phyloP scores from a whole-genome alignment of 2,113 vertebrate species.

The human region DNA sequence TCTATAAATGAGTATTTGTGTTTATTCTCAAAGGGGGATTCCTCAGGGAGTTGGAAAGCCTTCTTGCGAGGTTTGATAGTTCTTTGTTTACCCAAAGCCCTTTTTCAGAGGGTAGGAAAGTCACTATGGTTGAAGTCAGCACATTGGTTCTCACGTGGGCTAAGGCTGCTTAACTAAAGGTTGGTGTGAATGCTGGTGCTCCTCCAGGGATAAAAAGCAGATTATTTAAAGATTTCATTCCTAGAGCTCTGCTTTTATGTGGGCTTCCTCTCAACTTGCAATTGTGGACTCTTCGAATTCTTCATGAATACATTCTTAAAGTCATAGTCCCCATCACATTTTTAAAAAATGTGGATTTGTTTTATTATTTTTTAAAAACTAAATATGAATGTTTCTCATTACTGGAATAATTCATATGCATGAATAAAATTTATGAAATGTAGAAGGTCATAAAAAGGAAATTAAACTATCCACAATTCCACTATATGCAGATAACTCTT shows the following conservation, averaged over 20 bases:
- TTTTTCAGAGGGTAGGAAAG: neutral
- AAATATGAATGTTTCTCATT: neutral
- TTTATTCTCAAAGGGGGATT: neutral
- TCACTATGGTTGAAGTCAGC: neutral
- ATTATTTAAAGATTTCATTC: neutral
- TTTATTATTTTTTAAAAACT: neutral
- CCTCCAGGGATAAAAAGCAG: neutral
- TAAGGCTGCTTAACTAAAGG: neutral
- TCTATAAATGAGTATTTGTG: neutral
- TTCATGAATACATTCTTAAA: constrained; percentile 12
- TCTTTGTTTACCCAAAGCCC: constrained; percentile 5
- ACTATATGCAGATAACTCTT: neutral
- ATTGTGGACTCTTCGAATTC: neutral
- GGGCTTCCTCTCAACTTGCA: neutral
- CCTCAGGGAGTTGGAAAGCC: neutral
- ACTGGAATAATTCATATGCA: neutral
- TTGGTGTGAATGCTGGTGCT: neutral
- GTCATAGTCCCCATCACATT: neutral
- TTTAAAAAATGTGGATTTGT: neutral
- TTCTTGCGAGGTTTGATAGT: neutral
- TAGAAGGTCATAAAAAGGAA: neutral
- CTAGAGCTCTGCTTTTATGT: neutral
- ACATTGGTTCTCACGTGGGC: neutral
- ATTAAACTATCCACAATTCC: neutral
- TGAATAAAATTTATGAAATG: constrained; percentile 26